phyloP scores from a whole-genome alignment of 2,113 vertebrate species.

The Erpornis zantholeuca region DNA sequence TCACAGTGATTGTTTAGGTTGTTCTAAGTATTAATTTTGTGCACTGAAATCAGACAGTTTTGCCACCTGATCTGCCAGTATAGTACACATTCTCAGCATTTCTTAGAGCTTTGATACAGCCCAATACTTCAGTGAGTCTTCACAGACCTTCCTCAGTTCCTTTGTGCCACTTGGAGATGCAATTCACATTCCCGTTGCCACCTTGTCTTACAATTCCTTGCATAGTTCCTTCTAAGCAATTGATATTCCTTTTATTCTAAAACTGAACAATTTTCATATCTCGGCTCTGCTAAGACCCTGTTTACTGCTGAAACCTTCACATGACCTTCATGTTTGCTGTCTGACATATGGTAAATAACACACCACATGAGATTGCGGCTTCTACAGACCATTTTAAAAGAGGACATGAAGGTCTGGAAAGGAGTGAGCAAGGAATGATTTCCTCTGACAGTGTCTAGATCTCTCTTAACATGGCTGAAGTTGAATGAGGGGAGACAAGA shows the following conservation, averaged over 20 bases:
- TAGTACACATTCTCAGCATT: rapidly evolving
- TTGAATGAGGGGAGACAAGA: background rate
- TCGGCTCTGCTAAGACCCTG: background rate
- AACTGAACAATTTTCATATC: background rate
- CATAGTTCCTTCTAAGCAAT: background rate
- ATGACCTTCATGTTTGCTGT: background rate
- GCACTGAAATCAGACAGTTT: background rate
- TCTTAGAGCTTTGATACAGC: background rate
- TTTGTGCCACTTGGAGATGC: background rate
- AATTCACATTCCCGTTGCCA: background rate
- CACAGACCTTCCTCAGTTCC: background rate
- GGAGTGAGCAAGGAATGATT: background rate
- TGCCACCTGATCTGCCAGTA: background rate
- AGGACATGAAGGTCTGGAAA: background rate
- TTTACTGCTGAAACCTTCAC: background rate
- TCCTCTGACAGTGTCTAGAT: background rate
- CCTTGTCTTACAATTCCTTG: background rate
- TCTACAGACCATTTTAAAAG: background rate
- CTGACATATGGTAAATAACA: background rate
- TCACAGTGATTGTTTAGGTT: background rate
- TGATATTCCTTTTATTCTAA: background rate
- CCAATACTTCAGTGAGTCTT: background rate
- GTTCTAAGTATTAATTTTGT: background rate
- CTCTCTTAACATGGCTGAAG: background rate
- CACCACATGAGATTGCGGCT: background rate